Evolutionary conservation across 37 sponge, comb jelly and placozoan genomes (phyloP).

Genomic region (Hormiphora californensis): DNA sequence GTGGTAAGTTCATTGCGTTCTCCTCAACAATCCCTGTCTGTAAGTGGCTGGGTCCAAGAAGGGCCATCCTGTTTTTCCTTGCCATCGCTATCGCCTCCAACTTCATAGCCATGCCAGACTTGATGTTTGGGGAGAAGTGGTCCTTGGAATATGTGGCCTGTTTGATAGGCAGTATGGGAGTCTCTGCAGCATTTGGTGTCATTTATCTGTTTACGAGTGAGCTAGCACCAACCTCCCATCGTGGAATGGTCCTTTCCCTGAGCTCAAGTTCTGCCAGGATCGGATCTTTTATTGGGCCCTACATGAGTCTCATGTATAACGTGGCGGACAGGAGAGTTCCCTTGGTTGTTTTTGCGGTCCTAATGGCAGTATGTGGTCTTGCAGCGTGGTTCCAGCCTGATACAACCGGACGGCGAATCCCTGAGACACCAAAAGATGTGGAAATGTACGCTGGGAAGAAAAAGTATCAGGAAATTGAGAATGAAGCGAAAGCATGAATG

Average conservation of each 20-base stretch:
- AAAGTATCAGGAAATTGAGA: background rate
- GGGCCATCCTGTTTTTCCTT: background rate
- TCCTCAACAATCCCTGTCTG: background rate
- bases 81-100: background rate
- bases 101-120: slow-evolving; percentile 39
- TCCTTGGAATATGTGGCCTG: slow-evolving; percentile 31
- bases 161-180: background rate
- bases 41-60: background rate
- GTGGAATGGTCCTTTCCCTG: slow-evolving; percentile 45
- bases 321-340: slow-evolving; percentile 20
- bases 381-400: slow-evolving; percentile 47
- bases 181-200: slow-evolving; percentile 1
- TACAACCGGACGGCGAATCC: background rate
- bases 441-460: background rate
- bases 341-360: background rate
- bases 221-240: slow-evolving; percentile 22
- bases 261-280: slow-evolving; percentile 26
- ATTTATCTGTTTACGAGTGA: slow-evolving; percentile 19
- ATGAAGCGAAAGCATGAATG: too few relatives aligned
- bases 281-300: slow-evolving; percentile 15
- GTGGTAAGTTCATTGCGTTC: background rate
- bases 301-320: slow-evolving; percentile 27
- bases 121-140: background rate
- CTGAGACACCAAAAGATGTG: slow-evolving; percentile 27
- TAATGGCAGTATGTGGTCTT: background rate